A percentile compares a stretch with the other conserved stretches of the same genome.
phyloP scores from a whole-genome alignment of 2,797 vertebrate genomes.

The Margarornis squamiger region DNA sequence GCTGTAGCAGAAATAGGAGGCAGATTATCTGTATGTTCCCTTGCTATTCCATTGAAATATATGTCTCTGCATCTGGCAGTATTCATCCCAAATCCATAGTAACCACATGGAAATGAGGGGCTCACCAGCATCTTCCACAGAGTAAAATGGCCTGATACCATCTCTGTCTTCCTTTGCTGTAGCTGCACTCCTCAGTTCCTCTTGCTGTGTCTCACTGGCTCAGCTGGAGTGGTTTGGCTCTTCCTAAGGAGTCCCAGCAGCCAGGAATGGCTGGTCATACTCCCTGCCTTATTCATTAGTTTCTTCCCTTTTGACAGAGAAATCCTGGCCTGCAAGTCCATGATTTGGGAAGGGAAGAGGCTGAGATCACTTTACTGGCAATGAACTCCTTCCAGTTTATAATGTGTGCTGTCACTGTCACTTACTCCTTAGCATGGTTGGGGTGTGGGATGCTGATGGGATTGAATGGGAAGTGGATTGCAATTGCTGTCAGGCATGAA shows the following conservation, averaged over 20 bases:
- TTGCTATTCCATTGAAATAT: neutral
- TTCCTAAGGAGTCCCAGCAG: neutral
- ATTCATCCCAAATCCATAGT: conserved; percentile 24
- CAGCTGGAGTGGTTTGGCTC: neutral
- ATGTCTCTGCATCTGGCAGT: neutral
- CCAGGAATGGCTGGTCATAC: neutral
- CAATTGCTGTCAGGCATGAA: neutral
- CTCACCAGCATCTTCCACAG: rapidly evolving
- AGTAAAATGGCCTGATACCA: neutral
- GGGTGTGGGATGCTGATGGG: neutral
- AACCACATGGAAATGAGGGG: conserved; percentile 12
- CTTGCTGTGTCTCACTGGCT: neutral
- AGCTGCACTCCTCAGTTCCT: neutral
- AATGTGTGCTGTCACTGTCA: neutral
- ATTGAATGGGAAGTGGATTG: neutral
- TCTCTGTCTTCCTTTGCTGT: neutral
- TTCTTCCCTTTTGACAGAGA: neutral
- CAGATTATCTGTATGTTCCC: neutral
- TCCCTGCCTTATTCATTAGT: neutral
- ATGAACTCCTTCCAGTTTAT: neutral
- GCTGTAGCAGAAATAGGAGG: conserved; percentile 16
- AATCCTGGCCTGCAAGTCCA: neutral
- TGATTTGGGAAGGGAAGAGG: neutral
- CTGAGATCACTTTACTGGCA: conserved; percentile 6
- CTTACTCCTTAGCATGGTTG: neutral